A percentile compares a stretch with the other conserved stretches of the same genome.
phyloP scores from a whole-genome alignment of 2,888 invertebrate species.

The Noctuana brunneofusca region DNA sequence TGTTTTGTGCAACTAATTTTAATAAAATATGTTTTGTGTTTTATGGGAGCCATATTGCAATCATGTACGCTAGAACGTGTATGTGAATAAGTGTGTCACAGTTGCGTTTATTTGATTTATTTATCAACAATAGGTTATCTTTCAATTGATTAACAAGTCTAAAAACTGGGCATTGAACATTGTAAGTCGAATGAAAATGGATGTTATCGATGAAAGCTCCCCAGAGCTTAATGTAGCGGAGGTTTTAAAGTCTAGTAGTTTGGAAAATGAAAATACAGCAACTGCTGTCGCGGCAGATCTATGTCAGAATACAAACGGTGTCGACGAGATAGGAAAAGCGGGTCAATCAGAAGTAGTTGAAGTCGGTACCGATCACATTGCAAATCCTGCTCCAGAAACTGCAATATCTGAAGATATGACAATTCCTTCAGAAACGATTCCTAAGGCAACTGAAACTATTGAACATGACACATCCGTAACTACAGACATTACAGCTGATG shows the following conservation, averaged over 20 bases:
- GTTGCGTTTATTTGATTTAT: conserved; percentile 53
- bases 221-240: conserved; percentile 48
- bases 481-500: background rate
- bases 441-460: conserved; percentile 3
- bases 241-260: conserved; percentile 50
- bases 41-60: conserved; percentile 16
- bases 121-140: conserved; percentile 55
- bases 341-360: conserved; percentile 35
- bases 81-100: conserved; percentile 29
- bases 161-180: conserved; percentile 25
- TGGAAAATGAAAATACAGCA: conserved; percentile 46
- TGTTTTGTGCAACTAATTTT: conserved; percentile 30
- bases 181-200: conserved; percentile 47
- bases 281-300: conserved; percentile 52
- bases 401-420: conserved; percentile 26
- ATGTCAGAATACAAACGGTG: conserved; percentile 70
- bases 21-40: conserved; percentile 25
- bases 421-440: background rate
- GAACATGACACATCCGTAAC: background rate
- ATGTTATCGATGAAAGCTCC: conserved; percentile 53
- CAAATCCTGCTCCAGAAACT: conserved; percentile 31
- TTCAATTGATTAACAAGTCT: conserved; percentile 30
- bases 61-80: conserved; percentile 37
- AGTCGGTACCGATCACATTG: conserved; percentile 37
- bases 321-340: conserved; percentile 47